phyloP scores from a whole-genome alignment of 2,797 vertebrate species.

The Intellagama lesueurii region DNA sequence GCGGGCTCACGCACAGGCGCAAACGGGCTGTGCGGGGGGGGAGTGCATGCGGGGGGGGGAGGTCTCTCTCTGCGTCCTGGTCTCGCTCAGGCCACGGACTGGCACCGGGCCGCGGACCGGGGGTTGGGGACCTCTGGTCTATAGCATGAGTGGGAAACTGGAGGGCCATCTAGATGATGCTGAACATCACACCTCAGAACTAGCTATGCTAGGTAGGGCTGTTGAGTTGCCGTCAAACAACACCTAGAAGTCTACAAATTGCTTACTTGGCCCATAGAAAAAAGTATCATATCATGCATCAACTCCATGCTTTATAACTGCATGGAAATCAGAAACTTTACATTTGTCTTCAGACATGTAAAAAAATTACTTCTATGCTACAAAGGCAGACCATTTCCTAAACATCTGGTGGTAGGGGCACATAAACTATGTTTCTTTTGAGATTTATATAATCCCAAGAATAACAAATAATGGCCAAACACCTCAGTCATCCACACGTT shows the following conservation, averaged over 20 bases:
- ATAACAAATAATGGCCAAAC: constrained; percentile 5
- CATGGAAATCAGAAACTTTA: not conserved
- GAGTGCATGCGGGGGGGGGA: no score
- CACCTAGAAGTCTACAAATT: not conserved
- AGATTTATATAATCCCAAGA: not conserved
- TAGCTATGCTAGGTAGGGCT: not conserved
- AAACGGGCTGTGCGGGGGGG: no score
- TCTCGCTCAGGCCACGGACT: no score
- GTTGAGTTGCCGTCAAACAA: not conserved
- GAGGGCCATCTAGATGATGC: not conserved
- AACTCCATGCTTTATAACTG: not conserved
- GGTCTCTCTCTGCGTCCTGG: no score
- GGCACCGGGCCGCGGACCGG: no score
- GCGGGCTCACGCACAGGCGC: no score
- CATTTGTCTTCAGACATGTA: not conserved
- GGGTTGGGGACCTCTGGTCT: not conserved
- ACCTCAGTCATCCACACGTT: not conserved
- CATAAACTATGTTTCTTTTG: not conserved
- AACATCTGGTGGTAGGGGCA: not conserved
- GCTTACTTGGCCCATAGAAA: not conserved
- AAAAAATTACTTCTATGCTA: not conserved
- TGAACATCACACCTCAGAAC: not conserved
- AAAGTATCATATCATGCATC: not conserved
- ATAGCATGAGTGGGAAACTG: not conserved
- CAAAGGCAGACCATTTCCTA: not conserved